Percentiles rank a stretch among this genome's conserved stretches.
These are phyloP conservation scores for Apodemia zela DNA, from an alignment of 2,888 invertebrate species.

Conservation along the genomic window DNA sequence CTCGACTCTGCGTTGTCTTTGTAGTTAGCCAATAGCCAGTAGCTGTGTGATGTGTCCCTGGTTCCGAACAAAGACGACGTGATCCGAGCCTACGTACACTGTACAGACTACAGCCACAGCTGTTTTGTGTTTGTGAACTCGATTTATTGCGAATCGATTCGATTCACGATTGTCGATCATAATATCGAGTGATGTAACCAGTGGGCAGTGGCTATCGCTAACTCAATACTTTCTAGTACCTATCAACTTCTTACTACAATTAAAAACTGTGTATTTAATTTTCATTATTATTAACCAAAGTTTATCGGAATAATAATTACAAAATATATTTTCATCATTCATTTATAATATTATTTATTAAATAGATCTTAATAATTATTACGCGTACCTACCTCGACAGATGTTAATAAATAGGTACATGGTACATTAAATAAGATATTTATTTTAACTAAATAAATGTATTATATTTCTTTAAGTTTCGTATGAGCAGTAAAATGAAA, in stretches of 20 bases:
- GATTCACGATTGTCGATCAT: conserved; percentile 45
- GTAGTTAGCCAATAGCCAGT: conserved; percentile 36
- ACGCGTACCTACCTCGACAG: too few species aligned
- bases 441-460: too few species aligned
- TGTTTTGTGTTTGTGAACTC: conserved; percentile 72
- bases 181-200: conserved; percentile 47
- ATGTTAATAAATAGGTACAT: too few species aligned
- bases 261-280: too few species aligned
- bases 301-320: too few species aligned
- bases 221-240: conserved; percentile 12
- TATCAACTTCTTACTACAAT: not conserved
- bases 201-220: conserved; percentile 12
- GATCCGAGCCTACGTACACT: conserved; percentile 44
- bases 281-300: too few species aligned
- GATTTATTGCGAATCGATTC: conserved; percentile 62
- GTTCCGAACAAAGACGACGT: conserved; percentile 59
- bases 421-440: too few species aligned
- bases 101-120: conserved; percentile 43
- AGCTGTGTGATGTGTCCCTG: conserved; percentile 18
- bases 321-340: too few species aligned
- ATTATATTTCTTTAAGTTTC: too few species aligned
- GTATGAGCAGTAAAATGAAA: too few species aligned
- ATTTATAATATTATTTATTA: not conserved
- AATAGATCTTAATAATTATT: too few species aligned
- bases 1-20: conserved; percentile 42